Base-by-base conservation (phyloP, 1,140 invertebrate species). In the Ganaspis sp. region DNA sequence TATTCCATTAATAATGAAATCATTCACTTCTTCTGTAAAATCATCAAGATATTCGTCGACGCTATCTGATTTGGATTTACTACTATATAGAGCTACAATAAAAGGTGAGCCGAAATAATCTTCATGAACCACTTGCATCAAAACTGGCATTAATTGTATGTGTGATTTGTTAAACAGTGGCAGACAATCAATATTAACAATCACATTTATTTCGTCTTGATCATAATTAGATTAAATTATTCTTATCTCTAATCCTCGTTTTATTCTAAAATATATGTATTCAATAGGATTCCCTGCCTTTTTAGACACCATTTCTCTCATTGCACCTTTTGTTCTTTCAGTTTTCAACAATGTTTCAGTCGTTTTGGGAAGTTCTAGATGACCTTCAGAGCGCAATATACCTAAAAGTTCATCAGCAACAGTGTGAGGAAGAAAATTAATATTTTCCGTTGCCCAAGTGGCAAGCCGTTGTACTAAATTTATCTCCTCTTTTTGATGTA, bases 341-440 rank as follows among this genome's bases (percentile, higher is more conserved):
- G 75, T 77, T 9, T 23, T 37, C 40, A 74, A 37, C 17, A 70
- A 73, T 21, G 72, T 74, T 72, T 77, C 69, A 11, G 74, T 58
- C 11, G 42, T 69, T 49, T 79, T 75, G 1, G 72, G 74, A 69
- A 79, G 72, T 34, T 75, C 74, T 4, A 19, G 17, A 19, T 79
- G 73, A 8, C 78, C 78, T 74, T 79, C 78, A 29, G 54, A 70
- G 26, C 72, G 73, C 6, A 80, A 71, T 74, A 74, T 58, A 4
- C 11, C 1, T 19, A 77, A 74, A 45, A 80, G 42, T 53, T 77
- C 73, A 54, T 76, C 49, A 8, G 58, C 70, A 69, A 70, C 71
- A 12, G 26, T 73, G n/a, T 75, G 64, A 29, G 78, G 73, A 12
- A 80, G 17, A 71, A 69, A 53, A 38, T 21, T 76, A n/a, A 53